Evolutionary conservation across 1,140 invertebrate species (phyloP).

Genomic region (Parapsyche elsis): DNA sequence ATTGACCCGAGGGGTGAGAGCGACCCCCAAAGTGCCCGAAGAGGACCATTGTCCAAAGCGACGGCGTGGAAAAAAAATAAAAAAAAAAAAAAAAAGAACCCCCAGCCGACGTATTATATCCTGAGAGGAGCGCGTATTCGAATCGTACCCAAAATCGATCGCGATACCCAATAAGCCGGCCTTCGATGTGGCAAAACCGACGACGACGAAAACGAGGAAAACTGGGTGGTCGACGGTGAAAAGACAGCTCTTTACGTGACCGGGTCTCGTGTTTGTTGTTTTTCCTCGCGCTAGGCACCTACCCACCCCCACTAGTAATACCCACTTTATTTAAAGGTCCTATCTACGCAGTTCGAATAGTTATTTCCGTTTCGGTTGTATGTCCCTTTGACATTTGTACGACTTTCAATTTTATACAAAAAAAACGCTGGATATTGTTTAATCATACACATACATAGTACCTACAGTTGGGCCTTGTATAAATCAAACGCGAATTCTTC

Average conservation of each 20-base stretch:
- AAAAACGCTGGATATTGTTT: too few relatives aligned
- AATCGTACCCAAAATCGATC: constrained; percentile 9
- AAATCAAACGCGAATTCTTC: too few relatives aligned
- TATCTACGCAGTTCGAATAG: too few relatives aligned
- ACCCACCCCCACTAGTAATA: background rate
- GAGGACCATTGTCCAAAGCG: constrained; percentile 26
- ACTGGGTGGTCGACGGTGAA: background rate
- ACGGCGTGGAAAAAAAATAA: background rate
- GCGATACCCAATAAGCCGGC: background rate
- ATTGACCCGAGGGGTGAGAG: constrained; percentile 29
- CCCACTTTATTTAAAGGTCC: constrained; percentile 5
- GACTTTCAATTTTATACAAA: too few relatives aligned
- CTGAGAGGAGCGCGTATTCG: background rate
- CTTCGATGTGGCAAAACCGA: constrained; percentile 3
- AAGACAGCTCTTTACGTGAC: constrained; percentile 20
- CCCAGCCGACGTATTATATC: constrained; percentile 11
- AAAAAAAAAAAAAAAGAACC: background rate
- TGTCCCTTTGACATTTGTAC: too few relatives aligned
- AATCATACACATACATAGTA: too few relatives aligned
- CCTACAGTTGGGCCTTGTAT: too few relatives aligned
- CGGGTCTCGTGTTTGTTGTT: constrained; percentile 22
- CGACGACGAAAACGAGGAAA: background rate
- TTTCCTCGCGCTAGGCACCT: background rate
- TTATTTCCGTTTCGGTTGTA: too few relatives aligned
- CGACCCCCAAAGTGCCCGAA: background rate